Percentiles rank a stretch among this genome's conserved stretches.
phyloP scores from a whole-genome alignment of 2,888 invertebrate genomes.

The Hermaeophaga mercurialis region DNA sequence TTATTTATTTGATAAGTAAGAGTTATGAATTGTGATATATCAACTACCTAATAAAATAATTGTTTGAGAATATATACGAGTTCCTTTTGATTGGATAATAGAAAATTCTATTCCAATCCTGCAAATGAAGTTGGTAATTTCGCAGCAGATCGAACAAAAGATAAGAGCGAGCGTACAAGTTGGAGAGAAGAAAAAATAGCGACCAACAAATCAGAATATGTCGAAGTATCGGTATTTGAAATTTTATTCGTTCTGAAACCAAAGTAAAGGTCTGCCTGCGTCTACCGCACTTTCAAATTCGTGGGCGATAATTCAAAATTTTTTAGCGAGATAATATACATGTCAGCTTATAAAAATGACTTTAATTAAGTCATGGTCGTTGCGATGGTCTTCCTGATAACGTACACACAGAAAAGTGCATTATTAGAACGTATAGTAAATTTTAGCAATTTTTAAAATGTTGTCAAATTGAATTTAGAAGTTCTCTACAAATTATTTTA shows the following conservation, averaged over 20 bases:
- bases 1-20: too few species aligned
- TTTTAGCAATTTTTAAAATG: too few species aligned
- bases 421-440: too few species aligned
- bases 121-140: constrained; percentile 4
- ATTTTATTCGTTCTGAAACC: constrained; percentile 15
- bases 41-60: too few species aligned
- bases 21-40: too few species aligned
- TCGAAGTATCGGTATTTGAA: constrained; percentile 11
- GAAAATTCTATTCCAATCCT: too few species aligned
- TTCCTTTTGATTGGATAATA: too few species aligned
- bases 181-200: constrained; percentile 10
- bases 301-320: constrained; percentile 47
- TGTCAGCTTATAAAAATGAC: constrained; percentile 40
- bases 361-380: constrained; percentile 45
- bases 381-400: constrained; percentile 33
- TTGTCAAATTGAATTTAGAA: too few species aligned
- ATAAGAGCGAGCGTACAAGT: constrained; percentile 11
- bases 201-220: constrained; percentile 22
- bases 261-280: constrained; percentile 17
- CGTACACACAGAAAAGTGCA: constrained; percentile 26
- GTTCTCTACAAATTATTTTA: too few species aligned
- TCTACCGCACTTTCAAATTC: constrained; percentile 41
- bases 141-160: constrained; percentile 24
- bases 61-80: too few species aligned
- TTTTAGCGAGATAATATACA: constrained; percentile 44